Evolutionary conservation across 2,113 vertebrate species (phyloP), one percentile per base, ranked within the genome.

Genomic region (Hippocampus comes): DNA sequence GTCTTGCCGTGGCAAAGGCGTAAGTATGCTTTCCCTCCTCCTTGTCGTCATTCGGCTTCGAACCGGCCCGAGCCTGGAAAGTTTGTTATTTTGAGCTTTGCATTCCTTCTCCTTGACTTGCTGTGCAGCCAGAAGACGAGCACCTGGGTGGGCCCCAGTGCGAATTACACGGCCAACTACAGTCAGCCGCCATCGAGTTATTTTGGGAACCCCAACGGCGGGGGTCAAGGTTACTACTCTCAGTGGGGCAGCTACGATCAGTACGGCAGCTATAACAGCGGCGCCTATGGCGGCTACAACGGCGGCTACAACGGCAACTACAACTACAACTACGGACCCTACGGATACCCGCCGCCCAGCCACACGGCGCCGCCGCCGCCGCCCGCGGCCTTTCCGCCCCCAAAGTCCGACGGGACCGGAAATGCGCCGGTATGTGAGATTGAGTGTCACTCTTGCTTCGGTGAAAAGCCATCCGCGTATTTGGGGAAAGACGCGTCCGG

Each of bases 1-100:
- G 94, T 69, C 92, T 96, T 43, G 95, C 95, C 63, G 94, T 95
- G 68, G 94, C 95, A 82, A 96, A 96, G 90, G 94, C 93, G 95
- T 96, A 76, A 64, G 72, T 2, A 0, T 17, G 46, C 46, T 10
- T 48, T 48, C 46, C 42, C n/a, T 6, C 30, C 1, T 6, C n/a
- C 27, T 42, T 1, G 38, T 41, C 63, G 41, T 46, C 41, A n/a
- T 65, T 23, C 2, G 42, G 48, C 14, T 38, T 38, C 34, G 30
- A 30, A 30, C 27, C 27, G 27, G 27, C 27, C 27, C 27, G 30
- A 34, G 30, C 0, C 30, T 4, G 30, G 30, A 34, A 34, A 34
- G 4, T 34, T 4, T 5, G 30, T 4, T 14, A 15, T 15, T 7
- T 27, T 61, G 2, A 55, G n/a, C 21, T 20, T 55, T n/a, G 9